Percentiles rank a stretch among this genome's conserved stretches.
Conservation (phyloP, 1,140 invertebrate genomes). For the Diorhabda elongata region DNA sequence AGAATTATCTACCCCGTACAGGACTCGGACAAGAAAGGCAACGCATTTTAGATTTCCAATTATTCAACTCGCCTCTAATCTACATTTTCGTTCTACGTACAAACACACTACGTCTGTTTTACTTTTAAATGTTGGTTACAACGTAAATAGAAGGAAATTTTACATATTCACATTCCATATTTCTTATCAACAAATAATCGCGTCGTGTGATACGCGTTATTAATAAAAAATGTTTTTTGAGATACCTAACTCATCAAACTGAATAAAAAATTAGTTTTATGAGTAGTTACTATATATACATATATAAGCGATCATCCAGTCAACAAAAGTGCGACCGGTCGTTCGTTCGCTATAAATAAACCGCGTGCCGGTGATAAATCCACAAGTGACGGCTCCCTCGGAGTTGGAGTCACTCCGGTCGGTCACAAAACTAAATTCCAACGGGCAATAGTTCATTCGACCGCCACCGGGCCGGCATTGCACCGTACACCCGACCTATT, state of each 20-base stretch:
- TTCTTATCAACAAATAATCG: too few species aligned
- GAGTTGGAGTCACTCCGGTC: constrained; percentile 22
- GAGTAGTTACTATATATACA: neutral
- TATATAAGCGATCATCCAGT: neutral
- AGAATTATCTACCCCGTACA: constrained; percentile 6
- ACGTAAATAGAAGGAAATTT: too few species aligned
- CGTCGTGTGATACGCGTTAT: too few species aligned
- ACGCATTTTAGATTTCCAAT: constrained; percentile 2
- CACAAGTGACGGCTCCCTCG: constrained; percentile 28
- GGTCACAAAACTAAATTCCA: constrained; percentile 43
- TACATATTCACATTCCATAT: too few species aligned
- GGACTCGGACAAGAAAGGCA: neutral
- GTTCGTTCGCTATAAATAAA: constrained; percentile 24
- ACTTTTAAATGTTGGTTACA: too few species aligned
- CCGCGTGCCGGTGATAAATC: constrained; percentile 31
- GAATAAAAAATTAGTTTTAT: too few species aligned
- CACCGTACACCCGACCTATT: constrained; percentile 39
- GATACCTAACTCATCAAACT: too few species aligned
- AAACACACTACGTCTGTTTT: too few species aligned
- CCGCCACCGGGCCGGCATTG: constrained; percentile 19
- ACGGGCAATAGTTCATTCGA: constrained; percentile 41
- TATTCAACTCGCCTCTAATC: constrained; percentile 1
- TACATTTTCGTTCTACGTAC: neutral
- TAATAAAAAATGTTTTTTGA: too few species aligned
- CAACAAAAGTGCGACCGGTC: constrained; percentile 3